Percentiles rank a stretch among this genome's conserved stretches.
Evolutionary conservation across 2,797 vertebrate genomes (phyloP).

Genomic region (Muscicapa comitata): DNA sequence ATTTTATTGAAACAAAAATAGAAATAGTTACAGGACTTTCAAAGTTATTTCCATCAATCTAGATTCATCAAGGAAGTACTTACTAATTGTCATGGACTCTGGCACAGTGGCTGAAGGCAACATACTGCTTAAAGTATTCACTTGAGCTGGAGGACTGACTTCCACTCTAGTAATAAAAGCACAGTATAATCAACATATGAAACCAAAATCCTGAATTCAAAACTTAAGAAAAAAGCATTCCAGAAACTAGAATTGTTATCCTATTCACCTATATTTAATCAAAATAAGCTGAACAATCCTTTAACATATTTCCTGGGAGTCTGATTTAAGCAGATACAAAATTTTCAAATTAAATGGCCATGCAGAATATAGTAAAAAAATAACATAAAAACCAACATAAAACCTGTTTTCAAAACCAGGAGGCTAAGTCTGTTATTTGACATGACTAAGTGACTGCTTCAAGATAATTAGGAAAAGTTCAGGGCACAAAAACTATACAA

Average conservation of each 20-base stretch:
- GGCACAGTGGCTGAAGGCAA: conserved; percentile 81
- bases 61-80: conserved; percentile 67
- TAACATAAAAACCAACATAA: background rate
- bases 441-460: background rate
- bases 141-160: conserved; percentile 73
- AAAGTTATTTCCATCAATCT: background rate
- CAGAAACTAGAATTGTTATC: background rate
- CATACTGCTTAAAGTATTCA: conserved; percentile 69
- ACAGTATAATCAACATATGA: background rate
- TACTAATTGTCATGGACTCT: conserved; percentile 93
- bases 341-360: background rate
- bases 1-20: background rate
- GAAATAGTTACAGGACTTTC: background rate
- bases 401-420: background rate
- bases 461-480: background rate
- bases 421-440: background rate
- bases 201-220: background rate
- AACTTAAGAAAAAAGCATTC: background rate
- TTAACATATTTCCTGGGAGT: background rate
- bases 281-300: background rate
- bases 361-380: background rate
- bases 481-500: background rate
- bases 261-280: background rate
- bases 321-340: background rate
- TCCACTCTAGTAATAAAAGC: conserved; percentile 80